Base-by-base conservation (phyloP, 2,888 invertebrate genomes). In the Agrypnus murinus region DNA sequence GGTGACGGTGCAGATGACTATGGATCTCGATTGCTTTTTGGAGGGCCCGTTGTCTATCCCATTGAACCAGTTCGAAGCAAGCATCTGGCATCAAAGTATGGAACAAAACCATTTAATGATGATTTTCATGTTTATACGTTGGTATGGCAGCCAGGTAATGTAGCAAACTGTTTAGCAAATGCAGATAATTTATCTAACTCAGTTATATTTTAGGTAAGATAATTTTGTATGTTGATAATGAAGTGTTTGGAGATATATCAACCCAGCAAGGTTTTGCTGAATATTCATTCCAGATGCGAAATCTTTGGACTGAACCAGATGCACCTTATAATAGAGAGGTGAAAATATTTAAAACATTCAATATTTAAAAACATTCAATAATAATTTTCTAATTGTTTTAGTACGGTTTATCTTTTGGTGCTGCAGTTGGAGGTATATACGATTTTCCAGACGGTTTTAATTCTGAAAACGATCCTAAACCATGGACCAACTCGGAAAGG, bases 341-440 rank as follows among this genome's bases (percentile, higher is more conserved):
- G 77, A 73, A 73, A 69, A 40, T 38, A 8, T 15, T 46, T 46
- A 12, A 31, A n/a, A 5, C 14, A 4, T n/a, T 2, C 8, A 17
- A 12, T 9, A 45, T 45, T 9, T 12, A 5, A 45, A 4, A 4
- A 17, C 14, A 12, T 40, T n/a, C 12, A n/a, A n/a, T n/a, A n/a
- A n/a, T n/a, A n/a, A n/a, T n/a, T n/a, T n/a, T n/a, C n/a, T n/a
- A n/a, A n/a, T n/a, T n/a, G n/a, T 74, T 74, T 38, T 48, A 93
- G 92, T 92, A 92, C 84, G 89, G 89, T 81, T 80, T 93, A 60
- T 88, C 90, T 7, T 77, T 94, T 53, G 93, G 93, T 0, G 85
- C 93, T 4, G 92, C 91, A 45, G 92, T 90, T 1, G 93, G 93
- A n/a, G 92, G 93, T 14, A 83, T 89, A 25, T 87, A 87, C 0